phyloP scores from a whole-genome alignment of 1,140 invertebrate genomes.

The Dendroctonus ponderosae region DNA sequence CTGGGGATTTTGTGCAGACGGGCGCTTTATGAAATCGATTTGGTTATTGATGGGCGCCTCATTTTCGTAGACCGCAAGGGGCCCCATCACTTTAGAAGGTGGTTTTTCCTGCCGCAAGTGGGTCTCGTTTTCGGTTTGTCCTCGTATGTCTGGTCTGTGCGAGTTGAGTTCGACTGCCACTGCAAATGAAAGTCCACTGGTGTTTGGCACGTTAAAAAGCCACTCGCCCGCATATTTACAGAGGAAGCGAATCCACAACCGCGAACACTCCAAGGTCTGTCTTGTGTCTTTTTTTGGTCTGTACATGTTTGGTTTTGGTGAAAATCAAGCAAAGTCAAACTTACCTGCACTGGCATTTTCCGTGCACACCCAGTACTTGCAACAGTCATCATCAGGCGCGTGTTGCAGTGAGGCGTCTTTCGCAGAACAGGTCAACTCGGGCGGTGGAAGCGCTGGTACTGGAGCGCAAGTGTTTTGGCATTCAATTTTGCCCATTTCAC shows the following conservation, averaged over 20 bases:
- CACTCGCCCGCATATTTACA: constrained; percentile 32
- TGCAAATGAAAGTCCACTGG: constrained; percentile 33
- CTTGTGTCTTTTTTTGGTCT: neutral
- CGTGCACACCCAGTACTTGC: constrained; percentile 69
- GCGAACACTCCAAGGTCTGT: constrained; percentile 11
- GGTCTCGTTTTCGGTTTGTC: constrained; percentile 20
- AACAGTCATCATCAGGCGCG: constrained; percentile 76
- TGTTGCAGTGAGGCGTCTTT: constrained; percentile 64
- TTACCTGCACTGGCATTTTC: no score
- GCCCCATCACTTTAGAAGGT: constrained; percentile 46
- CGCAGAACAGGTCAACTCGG: constrained; percentile 67
- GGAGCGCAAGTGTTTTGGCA: constrained; percentile 77
- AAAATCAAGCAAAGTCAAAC: no score
- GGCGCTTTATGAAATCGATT: constrained; percentile 10
- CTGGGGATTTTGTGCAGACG: constrained; percentile 41
- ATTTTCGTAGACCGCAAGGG: constrained; percentile 45
- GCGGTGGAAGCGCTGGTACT: constrained; percentile 70
- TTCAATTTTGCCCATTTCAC: constrained; percentile 80
- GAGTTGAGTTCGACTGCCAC: constrained; percentile 9
- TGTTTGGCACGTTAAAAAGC: constrained; percentile 5
- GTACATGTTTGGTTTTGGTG: no score
- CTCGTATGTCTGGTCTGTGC: constrained; percentile 28
- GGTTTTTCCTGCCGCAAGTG: constrained; percentile 29
- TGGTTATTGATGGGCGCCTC: constrained; percentile 30
- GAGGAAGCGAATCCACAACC: constrained; percentile 10